phyloP scores from a whole-genome alignment of 1,140 invertebrate species.

The Camponotus floridanus region DNA sequence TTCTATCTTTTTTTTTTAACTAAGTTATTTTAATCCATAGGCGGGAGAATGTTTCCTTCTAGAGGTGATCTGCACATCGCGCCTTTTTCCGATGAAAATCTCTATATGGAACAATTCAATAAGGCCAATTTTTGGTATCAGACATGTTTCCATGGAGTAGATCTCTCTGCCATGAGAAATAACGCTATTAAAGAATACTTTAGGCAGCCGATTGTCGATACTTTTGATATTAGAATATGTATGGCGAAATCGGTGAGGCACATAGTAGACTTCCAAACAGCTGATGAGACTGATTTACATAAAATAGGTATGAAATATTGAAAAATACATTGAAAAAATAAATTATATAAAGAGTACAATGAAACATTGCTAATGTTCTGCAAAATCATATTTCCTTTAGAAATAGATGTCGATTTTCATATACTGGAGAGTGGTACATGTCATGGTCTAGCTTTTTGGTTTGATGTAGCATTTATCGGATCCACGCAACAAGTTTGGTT shows the following conservation, averaged over 20 bases:
- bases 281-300: slow-evolving; percentile 97
- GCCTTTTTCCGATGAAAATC: slow-evolving; percentile 99
- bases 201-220: slow-evolving; percentile 99
- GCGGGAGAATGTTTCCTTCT: slow-evolving; percentile 97
- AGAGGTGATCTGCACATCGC: slow-evolving; percentile 98
- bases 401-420: slow-evolving; percentile 98
- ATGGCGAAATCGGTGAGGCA: slow-evolving; percentile 98
- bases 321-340: background rate
- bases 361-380: slow-evolving; percentile 10
- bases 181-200: slow-evolving; percentile 99
- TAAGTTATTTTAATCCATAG: slow-evolving; percentile 68
- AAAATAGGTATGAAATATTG: slow-evolving; percentile 89
- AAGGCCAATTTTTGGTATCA: slow-evolving; percentile 99
- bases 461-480: slow-evolving; percentile 99
- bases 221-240: slow-evolving; percentile 99
- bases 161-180: slow-evolving; percentile 95
- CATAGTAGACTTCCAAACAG: slow-evolving; percentile 97
- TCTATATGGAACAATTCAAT: slow-evolving; percentile 99
- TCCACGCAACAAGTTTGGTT: slow-evolving; percentile 97
- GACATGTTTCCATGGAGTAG: slow-evolving; percentile 99
- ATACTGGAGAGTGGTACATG: slow-evolving; percentile 97
- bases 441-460: slow-evolving; percentile 99
- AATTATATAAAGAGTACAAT: too few relatives aligned
- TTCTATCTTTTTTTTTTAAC: background rate
- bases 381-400: slow-evolving; percentile 80